Conservation (phyloP, 1,140 invertebrate genomes). For the Plectrocnemia conspersa region DNA sequence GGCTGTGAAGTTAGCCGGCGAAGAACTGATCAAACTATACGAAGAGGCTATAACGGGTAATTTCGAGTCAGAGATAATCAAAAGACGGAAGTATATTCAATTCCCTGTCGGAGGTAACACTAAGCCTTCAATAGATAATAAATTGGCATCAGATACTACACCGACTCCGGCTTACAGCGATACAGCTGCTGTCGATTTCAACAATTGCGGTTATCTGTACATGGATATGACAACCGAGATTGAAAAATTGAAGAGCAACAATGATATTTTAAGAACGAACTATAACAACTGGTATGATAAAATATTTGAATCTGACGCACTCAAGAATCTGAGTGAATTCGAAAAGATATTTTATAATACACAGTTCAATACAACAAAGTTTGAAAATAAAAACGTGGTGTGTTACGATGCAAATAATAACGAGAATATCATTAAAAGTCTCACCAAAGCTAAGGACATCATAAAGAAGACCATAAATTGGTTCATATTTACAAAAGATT, state of each 20-base stretch:
- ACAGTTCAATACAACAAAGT: background rate
- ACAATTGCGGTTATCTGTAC: too few relatives aligned
- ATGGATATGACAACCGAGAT: too few relatives aligned
- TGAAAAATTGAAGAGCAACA: too few relatives aligned
- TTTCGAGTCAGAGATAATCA: background rate
- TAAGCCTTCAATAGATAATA: too few relatives aligned
- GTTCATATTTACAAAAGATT: slow-evolving; percentile 1
- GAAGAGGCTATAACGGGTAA: slow-evolving; percentile 5
- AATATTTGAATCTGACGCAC: background rate
- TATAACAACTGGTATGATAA: too few relatives aligned
- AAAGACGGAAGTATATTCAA: too few relatives aligned
- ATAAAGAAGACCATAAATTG: background rate
- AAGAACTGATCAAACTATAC: slow-evolving; percentile 6
- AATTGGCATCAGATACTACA: too few relatives aligned
- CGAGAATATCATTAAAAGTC: background rate
- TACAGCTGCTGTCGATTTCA: too few relatives aligned
- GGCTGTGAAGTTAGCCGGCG: background rate
- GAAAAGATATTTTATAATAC: background rate
- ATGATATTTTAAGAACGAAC: too few relatives aligned
- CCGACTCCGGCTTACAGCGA: too few relatives aligned
- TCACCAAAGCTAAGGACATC: background rate
- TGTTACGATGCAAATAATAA: background rate
- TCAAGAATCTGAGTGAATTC: background rate
- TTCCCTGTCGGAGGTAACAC: too few relatives aligned
- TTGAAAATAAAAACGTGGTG: background rate